Percentiles rank a stretch among this genome's conserved stretches.
Conservation (phyloP, 2,888 invertebrate species). For the Baccha elongata region DNA sequence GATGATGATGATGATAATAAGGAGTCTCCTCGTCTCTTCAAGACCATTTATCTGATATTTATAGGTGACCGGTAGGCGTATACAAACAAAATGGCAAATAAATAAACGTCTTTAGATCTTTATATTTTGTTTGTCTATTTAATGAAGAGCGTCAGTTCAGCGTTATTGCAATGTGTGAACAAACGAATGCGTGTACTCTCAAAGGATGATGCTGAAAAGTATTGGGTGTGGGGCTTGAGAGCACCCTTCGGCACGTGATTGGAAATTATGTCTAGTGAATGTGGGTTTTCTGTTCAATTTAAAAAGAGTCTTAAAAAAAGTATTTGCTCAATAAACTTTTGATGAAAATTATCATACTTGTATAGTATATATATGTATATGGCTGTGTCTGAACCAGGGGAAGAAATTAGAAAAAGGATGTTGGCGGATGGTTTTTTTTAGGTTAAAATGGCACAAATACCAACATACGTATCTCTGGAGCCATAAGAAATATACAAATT, state of each 20-base stretch:
- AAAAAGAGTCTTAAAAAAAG: not conserved
- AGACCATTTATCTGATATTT: conserved; percentile 70
- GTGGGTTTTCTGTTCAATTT: conserved; percentile 29
- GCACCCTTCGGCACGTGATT: conserved; percentile 52
- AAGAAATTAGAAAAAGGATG: too few relatives aligned
- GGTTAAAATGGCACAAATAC: too few relatives aligned
- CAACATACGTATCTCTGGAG: too few relatives aligned
- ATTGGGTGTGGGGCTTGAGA: conserved; percentile 60
- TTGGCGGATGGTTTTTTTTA: too few relatives aligned
- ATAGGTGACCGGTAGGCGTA: conserved; percentile 74
- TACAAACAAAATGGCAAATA: conserved; percentile 70
- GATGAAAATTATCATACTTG: not conserved
- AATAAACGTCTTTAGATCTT: conserved; percentile 52
- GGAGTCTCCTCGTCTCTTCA: conserved; percentile 37
- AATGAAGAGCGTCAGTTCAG: conserved; percentile 11
- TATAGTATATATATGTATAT: too few relatives aligned
- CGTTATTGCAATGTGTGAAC: conserved; percentile 61
- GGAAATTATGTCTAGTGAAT: conserved; percentile 48
- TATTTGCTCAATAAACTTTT: conserved; percentile 49
- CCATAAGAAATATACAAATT: too few relatives aligned
- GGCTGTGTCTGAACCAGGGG: too few relatives aligned
- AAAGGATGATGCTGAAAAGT: conserved; percentile 38
- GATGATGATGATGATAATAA: conserved; percentile 62
- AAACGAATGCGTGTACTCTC: conserved; percentile 54
- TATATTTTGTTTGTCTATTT: conserved; percentile 37